Evolutionary conservation across 2,797 vertebrate species (phyloP).

Genomic region (Anguilla pacifica): DNA sequence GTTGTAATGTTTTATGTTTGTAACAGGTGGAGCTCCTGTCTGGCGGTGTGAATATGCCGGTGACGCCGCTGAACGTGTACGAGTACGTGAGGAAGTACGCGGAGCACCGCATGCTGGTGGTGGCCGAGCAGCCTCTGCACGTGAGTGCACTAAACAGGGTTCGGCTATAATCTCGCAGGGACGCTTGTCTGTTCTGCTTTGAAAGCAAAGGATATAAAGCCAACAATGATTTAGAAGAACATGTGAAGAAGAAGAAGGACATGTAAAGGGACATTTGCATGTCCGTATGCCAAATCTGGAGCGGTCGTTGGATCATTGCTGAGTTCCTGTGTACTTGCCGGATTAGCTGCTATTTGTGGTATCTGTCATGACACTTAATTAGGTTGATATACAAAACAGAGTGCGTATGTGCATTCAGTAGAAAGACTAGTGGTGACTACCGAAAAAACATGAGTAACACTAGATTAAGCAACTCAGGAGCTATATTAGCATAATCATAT

Average conservation of each 20-base stretch:
- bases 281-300: background rate
- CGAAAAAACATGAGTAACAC: no score
- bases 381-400: no score
- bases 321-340: background rate
- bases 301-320: background rate
- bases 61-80: conserved; percentile 96
- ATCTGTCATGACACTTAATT: no score
- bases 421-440: no score
- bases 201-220: background rate
- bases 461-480: no score
- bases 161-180: background rate
- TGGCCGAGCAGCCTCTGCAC: conserved; percentile 95
- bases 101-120: conserved; percentile 96
- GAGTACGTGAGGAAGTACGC: conserved; percentile 98
- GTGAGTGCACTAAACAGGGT: conserved; percentile 73
- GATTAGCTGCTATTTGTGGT: background rate
- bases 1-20: conserved; percentile 43
- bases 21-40: conserved; percentile 92
- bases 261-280: background rate
- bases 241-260: background rate
- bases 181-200: background rate
- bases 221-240: background rate
- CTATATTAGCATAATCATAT: no score
- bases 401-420: no score
- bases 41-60: conserved; percentile 96